A percentile compares a stretch with the other conserved stretches of the same genome.
phyloP scores from a whole-genome alignment of 2,797 vertebrate species.

The Valencia hispanica region DNA sequence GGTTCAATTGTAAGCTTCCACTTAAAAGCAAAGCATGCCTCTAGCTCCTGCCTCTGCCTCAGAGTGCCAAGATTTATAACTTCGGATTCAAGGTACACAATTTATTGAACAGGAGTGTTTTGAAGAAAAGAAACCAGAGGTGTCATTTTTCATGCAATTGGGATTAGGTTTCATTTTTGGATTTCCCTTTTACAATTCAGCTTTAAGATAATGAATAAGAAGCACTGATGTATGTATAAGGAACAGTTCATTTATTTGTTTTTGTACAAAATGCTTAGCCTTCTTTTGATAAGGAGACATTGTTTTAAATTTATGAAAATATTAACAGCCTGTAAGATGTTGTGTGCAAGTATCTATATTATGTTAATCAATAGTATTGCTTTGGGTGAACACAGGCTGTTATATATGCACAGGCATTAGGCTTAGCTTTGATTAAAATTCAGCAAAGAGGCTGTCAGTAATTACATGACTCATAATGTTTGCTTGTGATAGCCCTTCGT shows the following conservation, averaged over 20 bases:
- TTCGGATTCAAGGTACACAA: conserved; percentile 54
- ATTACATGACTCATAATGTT: conserved; percentile 57
- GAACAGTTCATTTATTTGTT: conserved; percentile 48
- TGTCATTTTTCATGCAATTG: conserved; percentile 65
- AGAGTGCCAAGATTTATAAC: conserved; percentile 70
- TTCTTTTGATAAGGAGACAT: conserved; percentile 54
- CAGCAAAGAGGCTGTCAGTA: conserved; percentile 40
- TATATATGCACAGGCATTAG: conserved; percentile 33
- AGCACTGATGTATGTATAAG: conserved; percentile 52
- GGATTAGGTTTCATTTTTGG: conserved; percentile 66
- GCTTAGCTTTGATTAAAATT: conserved; percentile 61
- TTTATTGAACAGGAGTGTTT: conserved; percentile 57
- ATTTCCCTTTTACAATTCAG: conserved; percentile 57
- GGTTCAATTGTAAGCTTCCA: conserved; percentile 75
- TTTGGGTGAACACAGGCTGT: conserved; percentile 37
- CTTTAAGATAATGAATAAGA: conserved; percentile 44
- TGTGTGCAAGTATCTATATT: conserved; percentile 29
- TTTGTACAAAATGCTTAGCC: conserved; percentile 28
- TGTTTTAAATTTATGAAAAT: conserved; percentile 51
- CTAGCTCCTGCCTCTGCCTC: conserved; percentile 53
- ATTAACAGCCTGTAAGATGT: conserved; percentile 34
- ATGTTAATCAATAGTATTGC: conserved; percentile 54
- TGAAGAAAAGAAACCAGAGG: conserved; percentile 43
- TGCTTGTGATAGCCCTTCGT: conserved; percentile 39
- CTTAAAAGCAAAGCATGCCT: conserved; percentile 77